A percentile compares a stretch with the other conserved stretches of the same genome.
These are phyloP conservation scores for Neopipo cinnamomea DNA, from an alignment of 2,113 vertebrate species.

Conservation along the genomic window DNA sequence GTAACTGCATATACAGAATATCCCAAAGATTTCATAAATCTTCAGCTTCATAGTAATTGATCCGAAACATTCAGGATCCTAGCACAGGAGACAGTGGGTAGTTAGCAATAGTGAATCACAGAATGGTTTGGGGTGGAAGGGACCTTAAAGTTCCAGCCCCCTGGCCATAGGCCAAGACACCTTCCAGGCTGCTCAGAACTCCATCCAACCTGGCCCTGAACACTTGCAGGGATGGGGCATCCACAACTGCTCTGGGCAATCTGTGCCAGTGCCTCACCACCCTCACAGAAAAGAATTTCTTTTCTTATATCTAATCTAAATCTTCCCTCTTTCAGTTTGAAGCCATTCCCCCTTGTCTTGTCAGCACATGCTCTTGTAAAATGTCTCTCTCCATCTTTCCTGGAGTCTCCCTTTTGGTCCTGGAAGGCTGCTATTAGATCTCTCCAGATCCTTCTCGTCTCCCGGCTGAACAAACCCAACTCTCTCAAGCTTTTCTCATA, in stretches of 20 bases:
- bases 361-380: neutral
- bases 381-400: neutral
- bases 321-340: neutral
- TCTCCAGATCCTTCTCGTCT: neutral
- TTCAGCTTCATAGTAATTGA: neutral
- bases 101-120: neutral
- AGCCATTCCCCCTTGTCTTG: neutral
- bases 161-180: too few species aligned
- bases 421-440: too few species aligned
- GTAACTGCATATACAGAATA: neutral
- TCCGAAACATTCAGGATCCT: neutral
- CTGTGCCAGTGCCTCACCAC: neutral
- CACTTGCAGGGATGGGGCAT: neutral
- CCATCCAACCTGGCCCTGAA: neutral
- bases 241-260: rapidly evolving
- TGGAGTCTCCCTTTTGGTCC: neutral
- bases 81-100: neutral
- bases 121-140: neutral
- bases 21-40: neutral
- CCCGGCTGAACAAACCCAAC: neutral
- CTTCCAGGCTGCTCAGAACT: neutral
- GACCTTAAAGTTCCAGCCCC: neutral
- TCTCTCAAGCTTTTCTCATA: neutral
- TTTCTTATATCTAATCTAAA: neutral
- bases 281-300: neutral